Evolutionary conservation across 2,797 vertebrate species (phyloP), one percentile per base, ranked within the genome.

Genomic region (Geotrypetes seraphini): DNA sequence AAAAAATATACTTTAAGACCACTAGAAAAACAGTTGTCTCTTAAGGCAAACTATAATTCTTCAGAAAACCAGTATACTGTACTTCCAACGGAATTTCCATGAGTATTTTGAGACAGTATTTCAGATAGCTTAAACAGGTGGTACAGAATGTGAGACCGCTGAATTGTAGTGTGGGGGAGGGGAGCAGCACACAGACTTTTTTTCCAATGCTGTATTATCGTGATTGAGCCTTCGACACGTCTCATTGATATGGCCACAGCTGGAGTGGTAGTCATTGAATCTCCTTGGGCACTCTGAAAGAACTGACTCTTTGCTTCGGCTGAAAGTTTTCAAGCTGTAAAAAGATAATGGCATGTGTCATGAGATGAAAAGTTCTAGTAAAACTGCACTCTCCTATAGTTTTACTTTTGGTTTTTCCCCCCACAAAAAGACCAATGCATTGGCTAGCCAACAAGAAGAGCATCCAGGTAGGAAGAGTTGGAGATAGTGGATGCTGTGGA

Each of bases 121-220:
- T 13, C 19, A 19, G 28, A 16, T 5, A n/a, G 7, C 10, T 51
- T 53, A 81, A 43, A 71, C 2, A 0, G 71, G 71, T 1, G 78
- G 62, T 46, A 71, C 34, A 64, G 81, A 64, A 54, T 81, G 62
- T 43, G 72, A 43, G 29, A 84, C 52, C n/a, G 75, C 62, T 0
- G 84, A 78, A 52, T 76, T 87, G 58, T 86, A 87, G 60, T 87
- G 83, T 0, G 87, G 85, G 33, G 84, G 85, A 9, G 81, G 75
- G 4, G 78, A 72, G 22, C 52, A 45, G 19, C 60, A 71, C 0
- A 7, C 14, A 3, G 23, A 57, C 42, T 51, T 66, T 50, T 49
- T 57, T 27, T 75, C 76, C 24, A 82, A 71, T 10, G 65, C 64
- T 0, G 47, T 36, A 12, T 73, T 71, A 3, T 74, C 69, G 0